Percentiles rank a stretch among this genome's conserved stretches.
Conservation (phyloP, 2,113 vertebrate species). For the Serinus canaria region DNA sequence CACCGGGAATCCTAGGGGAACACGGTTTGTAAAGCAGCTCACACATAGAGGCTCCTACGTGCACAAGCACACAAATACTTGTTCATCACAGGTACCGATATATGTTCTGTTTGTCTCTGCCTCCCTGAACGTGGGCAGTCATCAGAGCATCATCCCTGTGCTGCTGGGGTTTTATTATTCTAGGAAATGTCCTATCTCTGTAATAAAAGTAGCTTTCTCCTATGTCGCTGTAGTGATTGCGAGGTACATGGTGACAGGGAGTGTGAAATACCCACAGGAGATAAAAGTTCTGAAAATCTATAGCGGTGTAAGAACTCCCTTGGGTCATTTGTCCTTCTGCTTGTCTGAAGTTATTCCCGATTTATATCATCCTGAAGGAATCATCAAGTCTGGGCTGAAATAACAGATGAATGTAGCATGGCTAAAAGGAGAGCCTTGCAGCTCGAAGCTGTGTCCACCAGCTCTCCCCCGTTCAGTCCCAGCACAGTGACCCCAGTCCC, state of each 20-base stretch:
- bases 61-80: neutral
- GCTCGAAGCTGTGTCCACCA: neutral
- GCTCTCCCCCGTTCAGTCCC: neutral
- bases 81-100: neutral
- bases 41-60: neutral
- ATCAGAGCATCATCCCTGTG: neutral
- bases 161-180: neutral
- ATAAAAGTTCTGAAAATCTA: neutral
- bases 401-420: neutral
- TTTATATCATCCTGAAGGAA: neutral
- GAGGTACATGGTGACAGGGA: neutral
- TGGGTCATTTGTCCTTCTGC: neutral
- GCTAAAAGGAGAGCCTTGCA: neutral
- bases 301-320: neutral
- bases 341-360: neutral
- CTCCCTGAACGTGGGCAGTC: neutral
- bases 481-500: neutral
- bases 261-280: neutral
- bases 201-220: neutral
- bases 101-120: neutral
- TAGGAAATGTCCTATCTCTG: neutral
- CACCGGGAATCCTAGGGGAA: neutral
- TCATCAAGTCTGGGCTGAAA: neutral
- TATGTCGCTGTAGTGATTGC: neutral
- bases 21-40: neutral